A percentile compares a stretch with the other conserved stretches of the same genome.
phyloP scores from a whole-genome alignment of 1,140 invertebrate species.

The Bathynomus jamesi region DNA sequence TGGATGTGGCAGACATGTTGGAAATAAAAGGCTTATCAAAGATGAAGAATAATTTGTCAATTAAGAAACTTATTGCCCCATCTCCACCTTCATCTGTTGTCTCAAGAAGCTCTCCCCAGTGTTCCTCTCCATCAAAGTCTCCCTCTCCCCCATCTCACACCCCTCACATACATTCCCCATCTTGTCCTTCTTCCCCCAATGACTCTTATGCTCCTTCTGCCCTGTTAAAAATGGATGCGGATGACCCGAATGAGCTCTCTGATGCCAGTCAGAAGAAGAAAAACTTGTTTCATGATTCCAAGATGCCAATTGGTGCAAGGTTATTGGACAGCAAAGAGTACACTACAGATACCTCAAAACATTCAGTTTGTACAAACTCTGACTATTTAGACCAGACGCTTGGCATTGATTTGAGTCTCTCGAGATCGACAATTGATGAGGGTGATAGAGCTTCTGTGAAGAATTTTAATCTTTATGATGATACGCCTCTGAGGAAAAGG shows the following conservation, averaged over 20 bases:
- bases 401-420: neutral
- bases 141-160: neutral
- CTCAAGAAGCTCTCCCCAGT: neutral
- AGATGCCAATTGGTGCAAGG: neutral
- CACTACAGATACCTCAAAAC: neutral
- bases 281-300: neutral
- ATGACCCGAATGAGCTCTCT: neutral
- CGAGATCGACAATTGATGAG: neutral
- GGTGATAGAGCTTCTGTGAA: neutral
- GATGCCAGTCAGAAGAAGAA: neutral
- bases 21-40: slow-evolving; percentile 3
- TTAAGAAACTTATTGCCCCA: slow-evolving; percentile 1
- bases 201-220: neutral
- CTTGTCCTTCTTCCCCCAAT: neutral
- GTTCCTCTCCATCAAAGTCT: neutral
- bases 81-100: neutral
- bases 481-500: neutral
- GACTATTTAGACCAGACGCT: neutral
- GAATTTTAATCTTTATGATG: neutral
- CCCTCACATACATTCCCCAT: no score
- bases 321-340: neutral
- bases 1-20: neutral
- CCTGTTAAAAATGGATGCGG: neutral
- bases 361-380: neutral
- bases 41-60: neutral